These are phyloP conservation scores for Drosophila ustulata DNA, from an alignment of 2,888 invertebrate species.

Conservation along the genomic window DNA sequence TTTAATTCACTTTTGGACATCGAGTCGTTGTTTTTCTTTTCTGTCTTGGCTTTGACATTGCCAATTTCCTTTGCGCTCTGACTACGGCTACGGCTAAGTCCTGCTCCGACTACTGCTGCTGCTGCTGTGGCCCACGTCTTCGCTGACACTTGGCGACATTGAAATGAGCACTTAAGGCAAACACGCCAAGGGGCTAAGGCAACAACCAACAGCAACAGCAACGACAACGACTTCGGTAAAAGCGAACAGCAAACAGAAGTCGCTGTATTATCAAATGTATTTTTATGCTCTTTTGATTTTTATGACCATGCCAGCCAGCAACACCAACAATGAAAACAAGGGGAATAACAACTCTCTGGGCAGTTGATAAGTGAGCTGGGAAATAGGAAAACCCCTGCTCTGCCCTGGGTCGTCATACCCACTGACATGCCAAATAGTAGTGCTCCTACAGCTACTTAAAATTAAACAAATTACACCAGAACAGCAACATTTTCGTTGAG, in stretches of 20 bases:
- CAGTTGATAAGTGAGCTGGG: constrained; percentile 70
- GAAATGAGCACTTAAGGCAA: constrained; percentile 80
- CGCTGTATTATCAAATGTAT: constrained; percentile 78
- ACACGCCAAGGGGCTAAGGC: constrained; percentile 66
- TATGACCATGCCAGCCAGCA: constrained; percentile 63
- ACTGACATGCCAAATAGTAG: constrained; percentile 56
- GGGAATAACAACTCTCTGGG: constrained; percentile 55
- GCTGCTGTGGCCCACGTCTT: constrained; percentile 59
- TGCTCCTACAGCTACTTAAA: constrained; percentile 73
- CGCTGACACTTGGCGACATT: constrained; percentile 79
- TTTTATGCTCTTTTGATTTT: constrained; percentile 80
- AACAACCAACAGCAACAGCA: constrained; percentile 41
- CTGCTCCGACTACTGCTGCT: constrained; percentile 23
- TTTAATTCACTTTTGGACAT: constrained; percentile 78
- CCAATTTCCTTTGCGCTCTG: constrained; percentile 67
- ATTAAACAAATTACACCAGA: constrained; percentile 74
- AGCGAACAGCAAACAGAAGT: constrained; percentile 61
- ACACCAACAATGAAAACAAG: constrained; percentile 33
- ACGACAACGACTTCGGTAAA: constrained; percentile 17
- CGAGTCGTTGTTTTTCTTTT: constrained; percentile 31
- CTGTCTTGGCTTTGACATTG: constrained; percentile 65
- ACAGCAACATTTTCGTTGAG: constrained; percentile 22
- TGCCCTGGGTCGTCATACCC: constrained; percentile 8
- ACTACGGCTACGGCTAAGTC: constrained; percentile 16
- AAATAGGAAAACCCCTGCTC: constrained; percentile 36